A percentile compares a stretch with the other conserved stretches of the same genome.
Evolutionary conservation across 53 echinoderm and acorn worm species (phyloP).

Genomic region (Pentamera pediparva): DNA sequence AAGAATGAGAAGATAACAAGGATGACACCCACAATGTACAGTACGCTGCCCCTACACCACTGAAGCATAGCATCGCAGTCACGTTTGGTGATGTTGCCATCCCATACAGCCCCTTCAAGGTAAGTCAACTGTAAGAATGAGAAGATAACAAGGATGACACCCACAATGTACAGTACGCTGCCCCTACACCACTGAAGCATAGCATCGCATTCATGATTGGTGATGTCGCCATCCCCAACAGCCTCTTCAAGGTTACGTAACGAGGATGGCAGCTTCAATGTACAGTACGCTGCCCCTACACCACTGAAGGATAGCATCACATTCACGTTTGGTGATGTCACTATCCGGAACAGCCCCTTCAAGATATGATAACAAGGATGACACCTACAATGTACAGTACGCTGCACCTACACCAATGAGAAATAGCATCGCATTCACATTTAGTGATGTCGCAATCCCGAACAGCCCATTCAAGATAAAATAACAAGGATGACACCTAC

Average conservation of each 20-base stretch:
- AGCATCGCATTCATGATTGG: conserved; percentile 91
- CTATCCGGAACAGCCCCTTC: conserved; percentile 88
- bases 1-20: conserved; percentile 69
- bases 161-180: too few relatives aligned
- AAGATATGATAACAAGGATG: too few relatives aligned
- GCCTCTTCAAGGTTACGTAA: conserved; percentile 97
- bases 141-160: too few relatives aligned
- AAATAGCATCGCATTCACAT: too few relatives aligned
- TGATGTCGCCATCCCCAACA: conserved; percentile 78
- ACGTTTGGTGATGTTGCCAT: conserved; percentile 91
- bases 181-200: too few relatives aligned
- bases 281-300: too few relatives aligned
- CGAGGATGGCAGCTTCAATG: too few relatives aligned
- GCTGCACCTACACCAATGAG: too few relatives aligned
- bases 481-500: too few relatives aligned
- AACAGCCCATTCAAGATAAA: conserved; percentile 96
- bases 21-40: conserved; percentile 80
- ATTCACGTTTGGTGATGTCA: conserved; percentile 87
- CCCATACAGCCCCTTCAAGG: conserved; percentile 96
- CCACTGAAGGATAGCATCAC: too few relatives aligned
- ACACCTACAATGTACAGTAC: too few relatives aligned
- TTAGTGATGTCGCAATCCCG: conserved; percentile 81
- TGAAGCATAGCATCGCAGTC: conserved; percentile 89
- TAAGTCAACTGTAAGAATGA: conserved; percentile 45
- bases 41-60: conserved; percentile 70